phyloP scores from a whole-genome alignment of 2,797 vertebrate genomes.

The Gallinago stenura region DNA sequence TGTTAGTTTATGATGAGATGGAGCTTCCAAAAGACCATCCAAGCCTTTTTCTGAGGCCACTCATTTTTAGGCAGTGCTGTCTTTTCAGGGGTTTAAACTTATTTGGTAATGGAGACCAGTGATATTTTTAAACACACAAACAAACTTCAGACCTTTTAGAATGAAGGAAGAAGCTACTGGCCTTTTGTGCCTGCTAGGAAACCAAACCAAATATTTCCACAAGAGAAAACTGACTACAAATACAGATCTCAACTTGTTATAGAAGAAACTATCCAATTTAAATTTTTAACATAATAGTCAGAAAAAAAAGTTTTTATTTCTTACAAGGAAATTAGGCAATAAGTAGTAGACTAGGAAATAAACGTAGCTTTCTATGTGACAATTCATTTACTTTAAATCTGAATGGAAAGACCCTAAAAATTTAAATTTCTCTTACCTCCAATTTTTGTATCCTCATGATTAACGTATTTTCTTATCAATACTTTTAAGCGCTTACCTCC shows the following conservation, averaged over 20 bases:
- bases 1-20: accelerated
- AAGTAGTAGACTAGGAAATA: neutral
- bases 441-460: neutral
- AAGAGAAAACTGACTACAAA: neutral
- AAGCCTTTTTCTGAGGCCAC: neutral
- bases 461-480: neutral
- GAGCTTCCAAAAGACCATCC: neutral
- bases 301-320: neutral
- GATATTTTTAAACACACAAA: neutral
- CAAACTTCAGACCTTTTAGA: neutral
- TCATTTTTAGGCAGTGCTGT: accelerated
- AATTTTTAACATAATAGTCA: neutral
- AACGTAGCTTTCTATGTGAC: neutral
- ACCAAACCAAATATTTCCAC: neutral
- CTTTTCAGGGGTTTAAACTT: neutral
- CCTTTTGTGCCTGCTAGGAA: neutral
- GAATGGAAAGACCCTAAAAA: neutral
- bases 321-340: neutral
- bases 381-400: neutral
- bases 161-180: neutral
- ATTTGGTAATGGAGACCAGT: neutral
- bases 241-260: neutral
- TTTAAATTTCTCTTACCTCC: neutral
- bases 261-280: neutral
- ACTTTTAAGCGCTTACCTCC: neutral